Evolutionary conservation across 1,140 invertebrate genomes (phyloP).

Genomic region (Drosophila nigrodunni): DNA sequence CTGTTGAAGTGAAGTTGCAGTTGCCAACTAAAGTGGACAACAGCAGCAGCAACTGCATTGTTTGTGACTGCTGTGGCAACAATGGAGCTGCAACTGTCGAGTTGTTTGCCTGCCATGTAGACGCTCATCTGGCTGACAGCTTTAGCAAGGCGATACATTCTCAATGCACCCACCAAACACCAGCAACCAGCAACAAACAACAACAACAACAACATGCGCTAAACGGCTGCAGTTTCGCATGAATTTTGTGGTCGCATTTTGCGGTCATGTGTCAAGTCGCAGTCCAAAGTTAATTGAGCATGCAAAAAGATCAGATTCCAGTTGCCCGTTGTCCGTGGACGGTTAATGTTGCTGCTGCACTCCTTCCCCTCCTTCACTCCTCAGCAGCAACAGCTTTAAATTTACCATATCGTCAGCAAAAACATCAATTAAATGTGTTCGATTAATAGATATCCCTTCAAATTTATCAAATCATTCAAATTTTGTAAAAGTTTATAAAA

Average conservation of each 20-base stretch:
- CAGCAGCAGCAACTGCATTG: slow-evolving; percentile 30
- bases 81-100: slow-evolving; percentile 23
- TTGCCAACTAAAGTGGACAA: slow-evolving; percentile 32
- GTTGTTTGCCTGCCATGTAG: slow-evolving; percentile 69
- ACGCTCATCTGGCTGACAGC: slow-evolving; percentile 76
- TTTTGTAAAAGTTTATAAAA: no score
- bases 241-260: slow-evolving; percentile 49
- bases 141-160: slow-evolving; percentile 73
- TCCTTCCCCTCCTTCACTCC: slow-evolving; percentile 30
- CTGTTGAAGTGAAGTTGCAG: slow-evolving; percentile 1
- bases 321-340: slow-evolving; percentile 24
- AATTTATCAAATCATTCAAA: no score
- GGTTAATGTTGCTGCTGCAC: slow-evolving; percentile 19
- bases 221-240: slow-evolving; percentile 46
- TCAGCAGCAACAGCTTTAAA: slow-evolving; percentile 35
- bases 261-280: slow-evolving; percentile 34
- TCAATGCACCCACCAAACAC: slow-evolving; percentile 49
- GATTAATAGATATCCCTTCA: neutral
- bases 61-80: slow-evolving; percentile 27
- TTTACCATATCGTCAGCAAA: slow-evolving; percentile 59
- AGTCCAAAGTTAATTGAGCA: slow-evolving; percentile 74
- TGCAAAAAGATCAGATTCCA: slow-evolving; percentile 76
- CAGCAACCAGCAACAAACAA: slow-evolving; percentile 13
- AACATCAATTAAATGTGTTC: neutral
- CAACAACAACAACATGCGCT: slow-evolving; percentile 15